These are phyloP conservation scores for Crematogaster levior DNA, from an alignment of 2,888 invertebrate species.

Conservation along the genomic window DNA sequence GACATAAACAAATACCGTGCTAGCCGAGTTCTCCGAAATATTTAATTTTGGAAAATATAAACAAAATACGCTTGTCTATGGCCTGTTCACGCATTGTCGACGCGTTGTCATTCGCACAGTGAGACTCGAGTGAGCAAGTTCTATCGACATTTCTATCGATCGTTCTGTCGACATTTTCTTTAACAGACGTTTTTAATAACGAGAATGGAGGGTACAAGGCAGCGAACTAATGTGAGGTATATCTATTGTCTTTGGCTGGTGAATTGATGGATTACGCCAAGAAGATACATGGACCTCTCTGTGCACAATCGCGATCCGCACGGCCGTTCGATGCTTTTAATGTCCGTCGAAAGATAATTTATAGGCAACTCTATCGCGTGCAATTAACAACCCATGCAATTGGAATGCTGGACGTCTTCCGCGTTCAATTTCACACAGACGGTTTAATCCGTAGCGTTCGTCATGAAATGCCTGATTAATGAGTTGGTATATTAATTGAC, in stretches of 20 bases:
- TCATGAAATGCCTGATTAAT: not conserved
- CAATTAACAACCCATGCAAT: slow-evolving; percentile 35
- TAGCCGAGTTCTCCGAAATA: not conserved
- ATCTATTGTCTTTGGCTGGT: slow-evolving; percentile 69
- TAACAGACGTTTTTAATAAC: slow-evolving; percentile 67
- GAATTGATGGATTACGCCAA: slow-evolving; percentile 69
- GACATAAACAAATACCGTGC: too few relatives aligned
- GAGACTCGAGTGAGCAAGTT: not conserved
- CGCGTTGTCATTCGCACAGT: too few relatives aligned
- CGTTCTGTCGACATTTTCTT: slow-evolving; percentile 25
- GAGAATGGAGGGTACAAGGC: slow-evolving; percentile 50
- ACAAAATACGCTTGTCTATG: not conserved
- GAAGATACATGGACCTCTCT: slow-evolving; percentile 67
- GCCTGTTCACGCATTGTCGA: not conserved
- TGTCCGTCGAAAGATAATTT: slow-evolving; percentile 44
- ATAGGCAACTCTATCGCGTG: slow-evolving; percentile 38
- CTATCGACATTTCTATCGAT: not conserved
- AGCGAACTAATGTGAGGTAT: slow-evolving; percentile 61
- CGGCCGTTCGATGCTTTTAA: slow-evolving; percentile 40
- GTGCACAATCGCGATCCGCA: slow-evolving; percentile 20
- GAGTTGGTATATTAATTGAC: not conserved
- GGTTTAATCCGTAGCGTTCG: not conserved
- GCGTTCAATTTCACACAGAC: slow-evolving; percentile 25
- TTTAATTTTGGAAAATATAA: not conserved
- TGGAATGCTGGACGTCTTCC: slow-evolving; percentile 8